Conservation (phyloP, 2,888 invertebrate species). For the Sphaeridia pumilis region DNA sequence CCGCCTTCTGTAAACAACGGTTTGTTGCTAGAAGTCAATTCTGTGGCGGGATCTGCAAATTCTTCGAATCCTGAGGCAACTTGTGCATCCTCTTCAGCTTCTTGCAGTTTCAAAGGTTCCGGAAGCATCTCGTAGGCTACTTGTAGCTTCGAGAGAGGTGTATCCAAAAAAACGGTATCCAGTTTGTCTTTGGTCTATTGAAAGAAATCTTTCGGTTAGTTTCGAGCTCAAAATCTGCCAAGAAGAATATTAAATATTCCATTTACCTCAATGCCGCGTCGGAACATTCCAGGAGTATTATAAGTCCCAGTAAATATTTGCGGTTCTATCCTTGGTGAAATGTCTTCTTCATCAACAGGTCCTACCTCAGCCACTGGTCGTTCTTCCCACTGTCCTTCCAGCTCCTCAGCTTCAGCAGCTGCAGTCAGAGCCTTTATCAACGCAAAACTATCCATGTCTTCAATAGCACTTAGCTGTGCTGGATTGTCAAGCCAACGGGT, state of each 20-base stretch:
- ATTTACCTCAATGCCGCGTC: slow-evolving; percentile 41
- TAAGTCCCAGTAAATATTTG: slow-evolving; percentile 40
- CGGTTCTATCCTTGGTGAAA: too few relatives aligned
- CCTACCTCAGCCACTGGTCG: slow-evolving; percentile 2
- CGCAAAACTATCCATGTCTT: neutral
- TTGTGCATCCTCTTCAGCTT: slow-evolving; percentile 2
- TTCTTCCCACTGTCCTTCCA: neutral
- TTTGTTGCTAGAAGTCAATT: neutral
- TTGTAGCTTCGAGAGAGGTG: neutral
- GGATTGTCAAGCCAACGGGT: neutral
- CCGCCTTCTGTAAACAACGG: slow-evolving; percentile 51
- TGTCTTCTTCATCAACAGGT: neutral
- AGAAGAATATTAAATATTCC: neutral
- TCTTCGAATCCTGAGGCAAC: neutral
- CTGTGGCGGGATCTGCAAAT: neutral
- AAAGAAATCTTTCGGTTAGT: neutral
- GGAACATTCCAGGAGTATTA: slow-evolving; percentile 44
- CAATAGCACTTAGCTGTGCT: neutral
- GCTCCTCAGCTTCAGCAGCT: neutral
- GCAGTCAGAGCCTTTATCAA: slow-evolving; percentile 5
- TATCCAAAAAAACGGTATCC: neutral
- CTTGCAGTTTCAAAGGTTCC: neutral
- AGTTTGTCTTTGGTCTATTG: too few relatives aligned
- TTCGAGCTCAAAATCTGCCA: too few relatives aligned
- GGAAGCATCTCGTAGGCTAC: neutral